phyloP scores from a whole-genome alignment of 2,113 vertebrate species.

The Lynx canadensis region DNA sequence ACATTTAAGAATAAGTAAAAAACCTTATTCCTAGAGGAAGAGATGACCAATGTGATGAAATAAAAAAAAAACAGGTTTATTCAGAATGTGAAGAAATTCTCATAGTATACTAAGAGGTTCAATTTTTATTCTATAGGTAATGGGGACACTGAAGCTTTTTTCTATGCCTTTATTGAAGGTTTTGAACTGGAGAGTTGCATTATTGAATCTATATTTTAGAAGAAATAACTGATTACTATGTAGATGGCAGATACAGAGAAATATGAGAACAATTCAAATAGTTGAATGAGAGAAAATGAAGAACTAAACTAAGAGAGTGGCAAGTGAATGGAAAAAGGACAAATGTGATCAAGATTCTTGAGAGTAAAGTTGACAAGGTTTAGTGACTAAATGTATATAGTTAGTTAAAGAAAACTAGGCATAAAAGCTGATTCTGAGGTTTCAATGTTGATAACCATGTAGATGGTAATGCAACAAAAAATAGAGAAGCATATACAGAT shows the following conservation, averaged over 20 bases:
- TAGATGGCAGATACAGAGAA: background rate
- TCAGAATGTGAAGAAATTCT: background rate
- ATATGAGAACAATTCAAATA: background rate
- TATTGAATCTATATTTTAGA: background rate
- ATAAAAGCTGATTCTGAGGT: conserved; percentile 19
- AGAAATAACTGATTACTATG: background rate
- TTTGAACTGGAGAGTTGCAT: conserved; percentile 24
- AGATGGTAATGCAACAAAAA: background rate
- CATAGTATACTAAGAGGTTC: background rate
- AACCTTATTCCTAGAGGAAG: background rate
- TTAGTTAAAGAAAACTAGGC: background rate
- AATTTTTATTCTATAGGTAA: background rate
- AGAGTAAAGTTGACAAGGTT: background rate
- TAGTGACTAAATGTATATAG: background rate
- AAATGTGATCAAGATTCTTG: background rate
- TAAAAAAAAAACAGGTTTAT: background rate
- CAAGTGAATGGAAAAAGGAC: background rate
- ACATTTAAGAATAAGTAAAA: conserved; percentile 20
- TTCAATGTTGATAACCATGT: background rate
- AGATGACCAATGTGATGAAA: background rate
- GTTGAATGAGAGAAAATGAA: background rate
- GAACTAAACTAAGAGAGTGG: background rate
- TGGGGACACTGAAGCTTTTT: background rate
- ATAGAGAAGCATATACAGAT: background rate
- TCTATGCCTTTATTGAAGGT: background rate